Percentiles rank a stretch among this genome's conserved stretches.
phyloP scores from a whole-genome alignment of 2,888 invertebrate species.

The Chalcosyrphus nemorum region DNA sequence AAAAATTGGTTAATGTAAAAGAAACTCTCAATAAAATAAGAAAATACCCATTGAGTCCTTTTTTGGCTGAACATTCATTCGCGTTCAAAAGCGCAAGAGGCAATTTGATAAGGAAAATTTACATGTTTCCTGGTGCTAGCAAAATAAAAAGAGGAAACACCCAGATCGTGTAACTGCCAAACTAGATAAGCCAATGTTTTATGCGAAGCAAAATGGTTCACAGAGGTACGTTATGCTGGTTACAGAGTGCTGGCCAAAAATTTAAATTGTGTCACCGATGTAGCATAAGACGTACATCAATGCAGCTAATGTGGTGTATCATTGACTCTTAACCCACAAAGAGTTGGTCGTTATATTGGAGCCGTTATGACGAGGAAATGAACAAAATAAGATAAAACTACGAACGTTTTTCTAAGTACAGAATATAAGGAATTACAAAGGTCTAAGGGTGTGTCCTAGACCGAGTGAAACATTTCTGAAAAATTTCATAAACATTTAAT shows the following conservation, averaged over 20 bases:
- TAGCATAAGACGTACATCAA: slow-evolving; percentile 6
- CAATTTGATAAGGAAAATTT: slow-evolving; percentile 11
- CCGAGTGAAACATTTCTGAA: too few species aligned
- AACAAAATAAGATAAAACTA: too few species aligned
- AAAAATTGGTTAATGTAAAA: background rate
- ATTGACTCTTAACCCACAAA: slow-evolving; percentile 11
- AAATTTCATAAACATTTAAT: too few species aligned
- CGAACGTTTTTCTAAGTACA: too few species aligned
- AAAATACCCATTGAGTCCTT: background rate
- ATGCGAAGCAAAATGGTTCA: slow-evolving; percentile 1
- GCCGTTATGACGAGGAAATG: too few species aligned
- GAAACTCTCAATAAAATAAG: too few species aligned
- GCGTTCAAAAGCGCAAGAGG: background rate
- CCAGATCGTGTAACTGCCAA: slow-evolving; percentile 6
- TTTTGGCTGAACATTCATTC: background rate
- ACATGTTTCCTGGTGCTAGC: slow-evolving; percentile 8
- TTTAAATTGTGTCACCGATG: slow-evolving; percentile 26
- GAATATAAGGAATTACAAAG: too few species aligned
- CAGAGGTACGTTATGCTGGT: background rate
- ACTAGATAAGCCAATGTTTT: slow-evolving; percentile 1
- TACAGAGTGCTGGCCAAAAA: background rate
- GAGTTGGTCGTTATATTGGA: background rate
- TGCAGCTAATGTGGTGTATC: slow-evolving; percentile 21
- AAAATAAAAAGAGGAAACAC: background rate
- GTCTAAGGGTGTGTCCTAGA: too few species aligned